Evolutionary conservation across 2,797 vertebrate genomes (phyloP).

Genomic region (Furcifer pardalis): DNA sequence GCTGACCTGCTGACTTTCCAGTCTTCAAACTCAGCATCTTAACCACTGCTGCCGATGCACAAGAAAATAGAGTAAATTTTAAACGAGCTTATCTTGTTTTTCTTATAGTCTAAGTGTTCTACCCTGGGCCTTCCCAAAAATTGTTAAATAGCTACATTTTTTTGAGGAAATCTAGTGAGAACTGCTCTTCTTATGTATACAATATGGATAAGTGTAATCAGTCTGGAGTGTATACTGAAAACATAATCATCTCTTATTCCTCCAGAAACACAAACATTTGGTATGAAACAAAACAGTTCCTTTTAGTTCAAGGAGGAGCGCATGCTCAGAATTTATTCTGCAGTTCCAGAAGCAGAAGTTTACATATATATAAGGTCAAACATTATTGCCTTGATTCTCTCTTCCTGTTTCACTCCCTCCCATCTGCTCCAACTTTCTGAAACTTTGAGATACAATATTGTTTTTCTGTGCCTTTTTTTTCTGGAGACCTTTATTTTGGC

Average conservation of each 20-base stretch:
- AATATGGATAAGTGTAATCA: neutral
- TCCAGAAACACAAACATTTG: neutral
- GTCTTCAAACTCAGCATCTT: no score
- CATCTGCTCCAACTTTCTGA: neutral
- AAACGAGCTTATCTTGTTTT: neutral
- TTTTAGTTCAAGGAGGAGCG: neutral
- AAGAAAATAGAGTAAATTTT: neutral
- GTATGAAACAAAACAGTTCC: neutral
- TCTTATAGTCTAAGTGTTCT: neutral
- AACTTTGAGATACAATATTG: neutral
- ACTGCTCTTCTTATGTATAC: neutral
- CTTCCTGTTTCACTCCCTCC: neutral
- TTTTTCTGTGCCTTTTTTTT: constrained; percentile 9
- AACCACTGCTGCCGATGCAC: no score
- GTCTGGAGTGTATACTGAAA: neutral
- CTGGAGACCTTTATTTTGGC: constrained; percentile 11
- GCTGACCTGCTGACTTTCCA: no score
- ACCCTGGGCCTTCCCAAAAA: neutral
- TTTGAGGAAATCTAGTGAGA: neutral
- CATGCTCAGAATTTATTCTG: neutral
- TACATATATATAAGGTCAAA: neutral
- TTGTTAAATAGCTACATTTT: neutral
- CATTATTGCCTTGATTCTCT: neutral
- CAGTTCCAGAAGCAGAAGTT: neutral
- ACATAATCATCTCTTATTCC: neutral